Percentiles rank a stretch among this genome's conserved stretches.
Evolutionary conservation across 2,113 vertebrate species (phyloP).

Genomic region (Hymenochirus boettgeri): DNA sequence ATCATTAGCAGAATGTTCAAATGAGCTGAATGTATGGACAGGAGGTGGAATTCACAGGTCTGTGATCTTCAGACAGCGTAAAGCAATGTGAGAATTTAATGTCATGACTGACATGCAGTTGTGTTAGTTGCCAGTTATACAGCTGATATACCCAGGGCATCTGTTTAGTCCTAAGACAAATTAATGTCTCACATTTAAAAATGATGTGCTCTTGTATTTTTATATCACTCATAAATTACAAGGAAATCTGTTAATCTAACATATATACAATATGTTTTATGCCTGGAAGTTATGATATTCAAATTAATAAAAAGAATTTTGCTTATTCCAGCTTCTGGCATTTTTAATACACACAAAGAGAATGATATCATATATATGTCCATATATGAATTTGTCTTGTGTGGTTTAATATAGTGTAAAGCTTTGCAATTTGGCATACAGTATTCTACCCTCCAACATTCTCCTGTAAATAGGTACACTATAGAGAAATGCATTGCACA

Average conservation of each 20-base stretch:
- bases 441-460: too few relatives aligned
- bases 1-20: constrained; percentile 29
- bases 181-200: constrained; percentile 33
- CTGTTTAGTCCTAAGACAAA: constrained; percentile 39
- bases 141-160: constrained; percentile 39
- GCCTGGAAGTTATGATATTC: constrained; percentile 5
- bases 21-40: constrained; percentile 29
- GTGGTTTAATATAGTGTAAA: too few relatives aligned
- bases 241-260: constrained; percentile 30
- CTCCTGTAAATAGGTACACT: too few relatives aligned
- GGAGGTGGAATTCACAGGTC: constrained; percentile 38
- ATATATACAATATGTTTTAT: constrained; percentile 29
- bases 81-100: constrained; percentile 42
- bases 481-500: too few relatives aligned
- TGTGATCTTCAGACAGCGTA: constrained; percentile 37
- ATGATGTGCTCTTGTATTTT: constrained; percentile 26
- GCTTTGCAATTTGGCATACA: too few relatives aligned
- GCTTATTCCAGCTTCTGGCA: neutral
- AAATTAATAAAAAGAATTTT: neutral
- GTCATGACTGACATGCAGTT: constrained; percentile 36
- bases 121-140: constrained; percentile 35
- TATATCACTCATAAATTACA: constrained; percentile 36
- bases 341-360: neutral
- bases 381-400: too few relatives aligned
- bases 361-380: too few relatives aligned